phyloP scores from a whole-genome alignment of 2,113 vertebrate genomes.

The Syrrhaptes paradoxus region DNA sequence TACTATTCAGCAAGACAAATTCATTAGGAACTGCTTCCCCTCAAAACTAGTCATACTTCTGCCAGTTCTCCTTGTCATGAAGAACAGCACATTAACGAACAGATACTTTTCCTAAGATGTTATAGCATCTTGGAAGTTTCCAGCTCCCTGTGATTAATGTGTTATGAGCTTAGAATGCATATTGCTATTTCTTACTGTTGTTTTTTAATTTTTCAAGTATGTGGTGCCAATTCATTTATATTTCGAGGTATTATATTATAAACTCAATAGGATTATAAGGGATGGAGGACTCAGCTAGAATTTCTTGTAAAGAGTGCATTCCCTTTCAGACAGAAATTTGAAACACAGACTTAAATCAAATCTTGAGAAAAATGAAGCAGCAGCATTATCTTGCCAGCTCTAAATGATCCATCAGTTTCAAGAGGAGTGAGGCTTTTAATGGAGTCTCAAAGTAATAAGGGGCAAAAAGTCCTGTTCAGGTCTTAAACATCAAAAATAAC shows the following conservation, averaged over 20 bases:
- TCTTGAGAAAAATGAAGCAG: background rate
- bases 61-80: slow-evolving; percentile 5
- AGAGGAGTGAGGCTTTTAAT: background rate
- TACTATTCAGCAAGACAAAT: background rate
- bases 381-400: background rate
- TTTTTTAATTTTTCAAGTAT: background rate
- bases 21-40: background rate
- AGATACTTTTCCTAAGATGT: background rate
- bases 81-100: background rate
- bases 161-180: background rate
- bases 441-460: background rate
- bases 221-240: background rate
- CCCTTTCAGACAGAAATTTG: background rate
- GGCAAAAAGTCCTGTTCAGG: background rate
- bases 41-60: slow-evolving; percentile 31
- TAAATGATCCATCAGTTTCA: background rate
- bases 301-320: background rate
- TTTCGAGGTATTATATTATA: background rate
- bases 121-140: background rate
- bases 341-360: background rate
- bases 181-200: background rate
- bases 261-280: background rate
- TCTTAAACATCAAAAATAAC: background rate
- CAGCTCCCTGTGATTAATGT: background rate
- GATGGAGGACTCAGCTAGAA: background rate